Conservation (phyloP, 2,888 invertebrate species). For the Nomada flava region DNA sequence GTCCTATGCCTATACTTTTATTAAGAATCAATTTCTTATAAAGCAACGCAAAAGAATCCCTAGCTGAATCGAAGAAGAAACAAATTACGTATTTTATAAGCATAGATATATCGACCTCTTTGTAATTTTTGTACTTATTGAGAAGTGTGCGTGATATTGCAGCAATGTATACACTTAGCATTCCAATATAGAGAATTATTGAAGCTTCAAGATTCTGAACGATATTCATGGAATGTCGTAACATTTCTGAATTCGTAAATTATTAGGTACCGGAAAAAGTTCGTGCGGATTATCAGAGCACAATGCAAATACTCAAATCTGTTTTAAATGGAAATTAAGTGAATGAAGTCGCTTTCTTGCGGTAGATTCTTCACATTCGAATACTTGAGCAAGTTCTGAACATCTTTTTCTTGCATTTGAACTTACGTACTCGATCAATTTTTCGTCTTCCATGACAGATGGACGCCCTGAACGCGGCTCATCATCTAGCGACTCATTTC, state of each 20-base stretch:
- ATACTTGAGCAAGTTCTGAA: too few species aligned
- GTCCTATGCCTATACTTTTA: slow-evolving; percentile 7
- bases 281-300: too few species aligned
- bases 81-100: too few species aligned
- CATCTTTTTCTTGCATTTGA: too few species aligned
- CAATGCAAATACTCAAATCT: too few species aligned
- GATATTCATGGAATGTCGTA: neutral
- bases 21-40: neutral
- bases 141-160: neutral
- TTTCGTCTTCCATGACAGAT: too few species aligned
- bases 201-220: neutral
- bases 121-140: neutral
- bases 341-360: too few species aligned
- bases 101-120: neutral
- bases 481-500: too few species aligned
- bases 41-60: neutral
- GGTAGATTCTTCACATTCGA: too few species aligned
- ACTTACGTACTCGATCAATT: too few species aligned
- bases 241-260: neutral
- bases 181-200: slow-evolving; percentile 3
- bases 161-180: neutral
- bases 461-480: too few species aligned
- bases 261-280: neutral
- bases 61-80: neutral
- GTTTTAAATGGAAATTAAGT: too few species aligned